These are phyloP conservation scores for Lepidocyrtinus sp. DNA, from an alignment of 2,888 invertebrate species.

Conservation along the genomic window DNA sequence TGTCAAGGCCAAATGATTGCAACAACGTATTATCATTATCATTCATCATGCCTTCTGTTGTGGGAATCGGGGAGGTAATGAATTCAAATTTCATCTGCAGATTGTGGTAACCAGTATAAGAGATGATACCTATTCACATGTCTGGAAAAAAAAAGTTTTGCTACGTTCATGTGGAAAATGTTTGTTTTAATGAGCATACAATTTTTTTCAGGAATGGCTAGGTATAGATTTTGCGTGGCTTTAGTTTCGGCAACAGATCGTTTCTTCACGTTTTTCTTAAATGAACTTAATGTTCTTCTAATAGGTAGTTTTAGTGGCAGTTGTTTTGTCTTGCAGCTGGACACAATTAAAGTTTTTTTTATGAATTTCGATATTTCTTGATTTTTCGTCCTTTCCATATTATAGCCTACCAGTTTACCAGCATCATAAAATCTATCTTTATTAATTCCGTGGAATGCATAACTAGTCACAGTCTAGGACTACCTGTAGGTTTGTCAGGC, in stretches of 20 bases:
- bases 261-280: neutral
- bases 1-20: conserved; percentile 21
- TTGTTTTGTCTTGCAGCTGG: conserved; percentile 31
- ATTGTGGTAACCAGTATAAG: conserved; percentile 10
- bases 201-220: too few species aligned
- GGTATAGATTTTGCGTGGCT: neutral
- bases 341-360: neutral
- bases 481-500: too few species aligned
- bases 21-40: conserved; percentile 16
- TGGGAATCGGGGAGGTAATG: conserved; percentile 43
- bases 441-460: too few species aligned
- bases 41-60: conserved; percentile 44
- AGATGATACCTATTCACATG: neutral
- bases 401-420: too few species aligned
- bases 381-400: too few species aligned
- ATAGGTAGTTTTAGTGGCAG: conserved; percentile 6
- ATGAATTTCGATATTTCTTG: conserved; percentile 3
- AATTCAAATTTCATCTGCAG: conserved; percentile 38
- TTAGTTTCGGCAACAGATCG: neutral
- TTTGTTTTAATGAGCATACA: too few species aligned
- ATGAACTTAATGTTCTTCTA: neutral
- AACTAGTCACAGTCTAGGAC: too few species aligned
- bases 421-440: too few species aligned
- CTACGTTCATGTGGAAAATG: too few species aligned
- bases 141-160: conserved; percentile 15